Base-by-base conservation (phyloP, 2,888 invertebrate species). In the Sepioteuthis lessoniana region DNA sequence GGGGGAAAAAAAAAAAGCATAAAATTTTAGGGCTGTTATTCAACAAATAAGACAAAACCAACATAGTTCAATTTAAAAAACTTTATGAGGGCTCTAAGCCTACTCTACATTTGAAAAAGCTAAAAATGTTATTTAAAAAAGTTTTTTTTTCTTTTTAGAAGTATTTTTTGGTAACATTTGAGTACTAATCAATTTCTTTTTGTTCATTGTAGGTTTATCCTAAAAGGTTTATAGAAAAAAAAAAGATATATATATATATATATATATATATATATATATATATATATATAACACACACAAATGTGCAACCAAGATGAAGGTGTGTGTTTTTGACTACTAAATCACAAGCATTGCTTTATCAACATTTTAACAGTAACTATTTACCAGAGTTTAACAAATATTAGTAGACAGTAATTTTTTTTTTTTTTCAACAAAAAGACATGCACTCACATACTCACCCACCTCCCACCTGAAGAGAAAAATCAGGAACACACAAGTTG, bases 301-400 rank as follows among this genome's bases (percentile, higher is more conserved):
- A 76, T n/a, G 76, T 76, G 76, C 76, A n/a, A 76, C 31, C 8
- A n/a, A 76, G n/a, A 10, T 1, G 21, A 60, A 8, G 16, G 13
- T 13, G 31, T n/a, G 10, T 13, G 16, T 31, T 31, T 76, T 76
- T n/a, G 10, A 60, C 10, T 8, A n/a, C 76, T 76, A 16, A n/a
- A n/a, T 76, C n/a, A 76, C n/a, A 76, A 76, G 31, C 76, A n/a
- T 76, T 76, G 76, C 76, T 76, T 76, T 76, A 76, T n/a, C n/a
- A 76, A 76, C n/a, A 76, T 25, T 7, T 55, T 25, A 55, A 55
- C 55, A 76, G 31, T 13, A 60, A 60, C 25, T 60, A n/a, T n/a
- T 76, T 76, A 76, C 10, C 76, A n/a, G 76, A n/a, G 76, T 76
- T 76, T 76, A n/a, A 31, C 10, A 76, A 76, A 76, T 60, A 60